phyloP scores from a whole-genome alignment of 2,113 vertebrate genomes.

The Rhinolophus sinicus region DNA sequence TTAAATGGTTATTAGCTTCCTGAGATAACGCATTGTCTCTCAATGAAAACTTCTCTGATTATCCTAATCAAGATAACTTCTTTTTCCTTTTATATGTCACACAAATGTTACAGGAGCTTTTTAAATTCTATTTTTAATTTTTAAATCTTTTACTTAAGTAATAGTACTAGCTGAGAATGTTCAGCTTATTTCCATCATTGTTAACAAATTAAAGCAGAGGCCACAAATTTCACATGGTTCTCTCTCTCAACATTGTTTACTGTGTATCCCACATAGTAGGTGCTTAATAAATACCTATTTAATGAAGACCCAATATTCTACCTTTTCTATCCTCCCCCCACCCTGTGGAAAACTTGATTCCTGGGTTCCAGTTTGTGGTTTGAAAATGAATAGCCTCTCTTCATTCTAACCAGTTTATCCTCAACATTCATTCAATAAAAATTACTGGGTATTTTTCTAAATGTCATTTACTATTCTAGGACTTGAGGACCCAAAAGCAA shows the following conservation, averaged over 20 bases:
- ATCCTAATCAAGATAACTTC: background rate
- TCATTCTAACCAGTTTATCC: background rate
- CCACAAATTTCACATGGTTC: background rate
- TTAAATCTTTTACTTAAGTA: background rate
- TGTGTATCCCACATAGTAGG: background rate
- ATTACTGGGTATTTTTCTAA: background rate
- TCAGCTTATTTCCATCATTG: background rate
- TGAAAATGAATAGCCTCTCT: background rate
- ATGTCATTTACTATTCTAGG: background rate
- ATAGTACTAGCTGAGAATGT: background rate
- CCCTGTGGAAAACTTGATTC: background rate
- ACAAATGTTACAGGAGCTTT: background rate
- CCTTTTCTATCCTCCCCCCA: background rate
- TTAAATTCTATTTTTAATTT: background rate
- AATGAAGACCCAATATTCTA: background rate
- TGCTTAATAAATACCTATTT: background rate
- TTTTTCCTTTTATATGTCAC: background rate
- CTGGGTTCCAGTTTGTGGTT: background rate
- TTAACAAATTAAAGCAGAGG: background rate
- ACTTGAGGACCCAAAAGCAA: background rate
- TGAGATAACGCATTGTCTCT: background rate
- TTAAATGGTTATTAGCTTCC: background rate
- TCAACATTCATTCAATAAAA: background rate
- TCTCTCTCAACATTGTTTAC: background rate
- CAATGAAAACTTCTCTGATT: background rate